Percentiles rank a stretch among this genome's conserved stretches.
Evolutionary conservation across 1,140 invertebrate species (phyloP).

Genomic region (Zaprionus kolodkinae): DNA sequence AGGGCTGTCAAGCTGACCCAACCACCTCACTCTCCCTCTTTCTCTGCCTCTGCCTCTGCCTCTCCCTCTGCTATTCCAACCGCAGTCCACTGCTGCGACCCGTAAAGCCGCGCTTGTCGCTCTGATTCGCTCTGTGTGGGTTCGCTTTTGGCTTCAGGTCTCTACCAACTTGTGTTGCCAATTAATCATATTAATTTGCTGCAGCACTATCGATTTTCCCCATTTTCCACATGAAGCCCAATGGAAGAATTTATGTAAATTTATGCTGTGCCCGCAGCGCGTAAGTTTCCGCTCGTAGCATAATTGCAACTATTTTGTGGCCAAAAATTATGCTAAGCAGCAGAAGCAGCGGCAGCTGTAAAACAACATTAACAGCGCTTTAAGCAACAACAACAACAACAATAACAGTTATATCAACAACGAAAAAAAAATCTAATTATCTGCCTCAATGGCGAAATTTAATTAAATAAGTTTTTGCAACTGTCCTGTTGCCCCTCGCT

Average conservation of each 20-base stretch:
- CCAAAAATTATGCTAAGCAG: constrained; percentile 58
- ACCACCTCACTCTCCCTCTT: not conserved
- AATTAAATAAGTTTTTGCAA: constrained; percentile 80
- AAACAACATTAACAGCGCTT: constrained; percentile 44
- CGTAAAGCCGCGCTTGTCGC: constrained; percentile 42
- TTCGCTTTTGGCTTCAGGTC: constrained; percentile 1
- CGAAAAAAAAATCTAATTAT: constrained; percentile 70
- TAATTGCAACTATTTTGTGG: constrained; percentile 68
- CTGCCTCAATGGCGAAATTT: constrained; percentile 77
- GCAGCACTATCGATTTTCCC: constrained; percentile 63
- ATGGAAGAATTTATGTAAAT: constrained; percentile 61
- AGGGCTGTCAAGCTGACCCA: not conserved
- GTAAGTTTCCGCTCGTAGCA: constrained; percentile 41
- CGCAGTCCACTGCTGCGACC: not conserved
- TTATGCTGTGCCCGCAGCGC: constrained; percentile 57
- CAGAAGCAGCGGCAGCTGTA: constrained; percentile 10
- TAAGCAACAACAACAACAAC: constrained; percentile 32
- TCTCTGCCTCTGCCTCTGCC: not conserved
- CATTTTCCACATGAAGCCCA: not conserved
- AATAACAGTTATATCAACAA: constrained; percentile 9
- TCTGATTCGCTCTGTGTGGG: constrained; percentile 46
- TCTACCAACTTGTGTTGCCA: constrained; percentile 31
- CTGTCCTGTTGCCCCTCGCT: constrained; percentile 24
- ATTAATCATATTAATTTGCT: constrained; percentile 81
- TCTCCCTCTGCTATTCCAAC: not conserved